phyloP scores from a whole-genome alignment of 2,888 invertebrate species.

The Drosophila paramelanica region DNA sequence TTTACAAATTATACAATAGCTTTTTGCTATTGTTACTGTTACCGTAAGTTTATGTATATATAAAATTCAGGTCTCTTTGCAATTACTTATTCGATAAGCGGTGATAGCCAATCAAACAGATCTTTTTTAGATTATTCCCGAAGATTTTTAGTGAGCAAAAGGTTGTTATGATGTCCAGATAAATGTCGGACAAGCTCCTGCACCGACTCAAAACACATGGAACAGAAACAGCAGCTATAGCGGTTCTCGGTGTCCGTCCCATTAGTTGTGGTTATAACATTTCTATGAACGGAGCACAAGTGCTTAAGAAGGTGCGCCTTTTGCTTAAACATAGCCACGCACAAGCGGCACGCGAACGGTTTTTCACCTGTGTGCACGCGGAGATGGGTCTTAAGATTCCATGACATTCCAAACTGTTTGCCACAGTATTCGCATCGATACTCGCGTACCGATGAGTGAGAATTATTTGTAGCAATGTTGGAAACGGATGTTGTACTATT shows the following conservation, averaged over 20 bases:
- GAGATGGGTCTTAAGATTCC: conserved; percentile 95
- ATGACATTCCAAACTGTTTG: conserved; percentile 96
- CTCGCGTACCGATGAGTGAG: conserved; percentile 89
- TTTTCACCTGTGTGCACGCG: conserved; percentile 95
- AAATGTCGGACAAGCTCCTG: conserved; percentile 94
- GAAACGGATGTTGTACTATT: conserved; percentile 60
- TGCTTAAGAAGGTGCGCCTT: conserved; percentile 95
- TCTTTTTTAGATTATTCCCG: conserved; percentile 87
- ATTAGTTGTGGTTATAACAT: conserved; percentile 89
- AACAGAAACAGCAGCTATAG: conserved; percentile 95
- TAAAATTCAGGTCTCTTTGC: conserved; percentile 80
- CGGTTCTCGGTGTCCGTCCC: conserved; percentile 91
- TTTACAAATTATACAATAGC: conserved; percentile 74
- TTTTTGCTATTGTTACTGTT: conserved; percentile 54
- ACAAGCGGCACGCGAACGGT: conserved; percentile 94
- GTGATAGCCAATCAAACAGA: conserved; percentile 35
- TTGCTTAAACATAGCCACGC: conserved; percentile 96
- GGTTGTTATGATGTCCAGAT: conserved; percentile 94
- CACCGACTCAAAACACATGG: conserved; percentile 93
- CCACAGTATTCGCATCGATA: conserved; percentile 95
- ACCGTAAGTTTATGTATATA: conserved; percentile 56
- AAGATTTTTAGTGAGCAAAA: conserved; percentile 94
- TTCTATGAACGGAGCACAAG: conserved; percentile 94
- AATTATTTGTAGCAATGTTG: conserved; percentile 64
- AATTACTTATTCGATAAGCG: conserved; percentile 57